Conservation (phyloP, 1,140 invertebrate species). For the Calycopis cecrops region DNA sequence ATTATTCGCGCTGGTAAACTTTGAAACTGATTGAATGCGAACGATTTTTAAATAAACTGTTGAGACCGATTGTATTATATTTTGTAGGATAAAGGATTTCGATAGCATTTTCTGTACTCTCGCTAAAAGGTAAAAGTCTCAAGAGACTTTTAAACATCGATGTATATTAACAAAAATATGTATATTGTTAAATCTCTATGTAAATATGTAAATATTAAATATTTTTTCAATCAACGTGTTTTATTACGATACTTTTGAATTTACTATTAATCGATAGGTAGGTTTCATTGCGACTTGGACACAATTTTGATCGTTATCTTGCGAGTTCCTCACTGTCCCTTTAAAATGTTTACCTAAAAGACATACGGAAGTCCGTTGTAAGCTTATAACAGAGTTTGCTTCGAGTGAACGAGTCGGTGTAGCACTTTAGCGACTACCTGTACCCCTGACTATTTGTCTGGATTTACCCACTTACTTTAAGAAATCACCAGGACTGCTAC, state of each 20-base stretch:
- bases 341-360: too few relatives aligned
- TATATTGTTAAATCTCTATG: constrained; percentile 30
- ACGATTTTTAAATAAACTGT: constrained; percentile 12
- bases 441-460: too few relatives aligned
- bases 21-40: constrained; percentile 14
- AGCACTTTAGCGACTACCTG: too few relatives aligned
- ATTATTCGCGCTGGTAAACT: constrained; percentile 16
- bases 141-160: constrained; percentile 5
- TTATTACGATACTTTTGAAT: constrained; percentile 18
- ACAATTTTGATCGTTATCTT: too few relatives aligned
- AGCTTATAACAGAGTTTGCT: too few relatives aligned
- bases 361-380: too few relatives aligned
- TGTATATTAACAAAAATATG: constrained; percentile 11
- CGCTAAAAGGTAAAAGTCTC: background rate
- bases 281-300: too few relatives aligned
- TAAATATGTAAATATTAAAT: constrained; percentile 62
- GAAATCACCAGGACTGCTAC: too few relatives aligned
- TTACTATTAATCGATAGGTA: too few relatives aligned
- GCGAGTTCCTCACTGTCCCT: too few relatives aligned
- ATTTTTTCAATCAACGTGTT: constrained; percentile 47
- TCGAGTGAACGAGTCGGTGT: too few relatives aligned
- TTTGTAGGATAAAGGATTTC: constrained; percentile 3
- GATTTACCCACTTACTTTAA: too few relatives aligned
- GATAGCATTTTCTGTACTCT: constrained; percentile 1
- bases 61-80: constrained; percentile 14